A percentile compares a stretch with the other conserved stretches of the same genome.
These are phyloP conservation scores for Alligator mississippiensis DNA, from an alignment of 2,113 vertebrate species.

Conservation along the genomic window DNA sequence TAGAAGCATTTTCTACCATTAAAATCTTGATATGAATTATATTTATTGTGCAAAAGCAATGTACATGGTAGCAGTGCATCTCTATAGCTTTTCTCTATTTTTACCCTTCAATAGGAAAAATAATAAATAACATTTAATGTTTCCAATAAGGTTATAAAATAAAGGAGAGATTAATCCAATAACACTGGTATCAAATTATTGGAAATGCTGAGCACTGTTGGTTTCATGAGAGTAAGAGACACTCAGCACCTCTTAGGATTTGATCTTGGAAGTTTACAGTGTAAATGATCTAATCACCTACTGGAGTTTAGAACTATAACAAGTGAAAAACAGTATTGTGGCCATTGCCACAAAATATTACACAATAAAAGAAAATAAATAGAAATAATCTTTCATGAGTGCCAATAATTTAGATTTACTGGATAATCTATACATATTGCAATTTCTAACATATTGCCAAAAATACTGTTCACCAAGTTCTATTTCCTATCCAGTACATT, in stretches of 20 bases:
- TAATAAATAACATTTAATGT: slow-evolving; percentile 31
- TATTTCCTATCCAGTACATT: slow-evolving; percentile 56
- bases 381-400: slow-evolving; percentile 68
- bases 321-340: slow-evolving; percentile 53
- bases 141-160: slow-evolving; percentile 41
- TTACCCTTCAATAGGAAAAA: slow-evolving; percentile 11
- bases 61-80: slow-evolving; percentile 6
- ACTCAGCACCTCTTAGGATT: slow-evolving; percentile 25
- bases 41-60: background rate
- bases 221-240: background rate
- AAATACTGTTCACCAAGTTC: slow-evolving; percentile 54
- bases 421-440: slow-evolving; percentile 65
- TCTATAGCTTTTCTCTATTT: slow-evolving; percentile 31
- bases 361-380: slow-evolving; percentile 73
- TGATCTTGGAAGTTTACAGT: slow-evolving; percentile 39
- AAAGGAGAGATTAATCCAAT: slow-evolving; percentile 6
- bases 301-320: slow-evolving; percentile 34
- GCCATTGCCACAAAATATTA: slow-evolving; percentile 62
- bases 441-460: slow-evolving; percentile 67
- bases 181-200: slow-evolving; percentile 6
- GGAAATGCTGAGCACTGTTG: background rate
- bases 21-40: slow-evolving; percentile 23
- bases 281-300: slow-evolving; percentile 70
- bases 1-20: background rate
- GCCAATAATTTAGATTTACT: slow-evolving; percentile 71